Evolutionary conservation across 2,797 vertebrate genomes (phyloP), one percentile per base, ranked within the genome.

Genomic region (Catharus ustulatus): DNA sequence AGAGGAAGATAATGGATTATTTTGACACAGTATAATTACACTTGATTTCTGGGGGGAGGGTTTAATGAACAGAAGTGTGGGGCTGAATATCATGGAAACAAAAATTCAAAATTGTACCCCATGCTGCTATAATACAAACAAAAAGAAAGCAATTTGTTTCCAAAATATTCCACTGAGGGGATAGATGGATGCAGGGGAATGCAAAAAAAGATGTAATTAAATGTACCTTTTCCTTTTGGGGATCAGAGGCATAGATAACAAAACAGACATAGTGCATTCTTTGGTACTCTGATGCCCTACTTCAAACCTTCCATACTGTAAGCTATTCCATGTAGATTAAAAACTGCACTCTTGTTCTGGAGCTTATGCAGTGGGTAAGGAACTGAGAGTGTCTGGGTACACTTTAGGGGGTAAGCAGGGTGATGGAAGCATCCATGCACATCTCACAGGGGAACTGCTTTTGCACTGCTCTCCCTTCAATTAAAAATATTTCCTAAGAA

Each of bases 31-130:
- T n/a, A 24, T 52, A 73, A 45, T 16, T 40, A 46, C 1, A 0
- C n/a, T 67, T 51, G 57, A 13, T 63, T 81, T 91, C 21, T 32
- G 12, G 0, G 6, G 1, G 0, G 13, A 49, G 1, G 2, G 4
- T 19, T 84, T 45, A 79, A 83, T 4, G 20, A 77, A 61, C 7
- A 30, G 32, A 82, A 3, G 4, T 34, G 27, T 42, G n/a, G 36
- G 36, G 19, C 32, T 88, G 32, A 71, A 89, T 88, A 73, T 22
- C 11, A 27, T 10, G 15, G 34, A 15, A 34, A 38, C 62, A 49
- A 67, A 11, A 58, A 22, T 8, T 4, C 19, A n/a, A 66, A 83
- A 51, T 38, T 34, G 15, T 18, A 91, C 3, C 12, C 10, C 30
- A 58, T 19, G 14, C 23, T 85, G n/a, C 32, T 43, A 24, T 10